These are phyloP conservation scores for Periophthalmodon schlosseri DNA, from an alignment of 2,113 vertebrate genomes.

Conservation along the genomic window DNA sequence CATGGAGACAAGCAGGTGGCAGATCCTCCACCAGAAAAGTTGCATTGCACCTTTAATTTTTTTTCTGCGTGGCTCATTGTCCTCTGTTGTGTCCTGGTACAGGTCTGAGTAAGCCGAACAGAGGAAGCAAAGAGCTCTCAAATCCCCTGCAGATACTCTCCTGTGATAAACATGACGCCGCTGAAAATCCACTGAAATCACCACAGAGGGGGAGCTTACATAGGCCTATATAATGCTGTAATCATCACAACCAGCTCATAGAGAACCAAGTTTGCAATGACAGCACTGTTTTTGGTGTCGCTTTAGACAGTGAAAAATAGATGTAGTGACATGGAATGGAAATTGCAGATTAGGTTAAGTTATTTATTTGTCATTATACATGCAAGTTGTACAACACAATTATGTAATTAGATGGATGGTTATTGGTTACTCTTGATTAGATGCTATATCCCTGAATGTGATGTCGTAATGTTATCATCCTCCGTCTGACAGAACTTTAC, in stretches of 20 bases:
- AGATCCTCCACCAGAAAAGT: neutral
- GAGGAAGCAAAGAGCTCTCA: neutral
- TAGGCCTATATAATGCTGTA: conserved; percentile 14
- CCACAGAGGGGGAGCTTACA: conserved; percentile 6
- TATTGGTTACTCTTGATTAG: neutral
- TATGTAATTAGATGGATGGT: neutral
- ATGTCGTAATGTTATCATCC: too few species aligned
- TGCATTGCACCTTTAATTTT: neutral
- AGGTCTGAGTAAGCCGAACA: conserved; percentile 10
- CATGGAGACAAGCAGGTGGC: neutral
- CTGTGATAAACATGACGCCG: conserved; percentile 12
- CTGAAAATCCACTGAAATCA: conserved; percentile 4
- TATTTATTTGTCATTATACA: too few species aligned
- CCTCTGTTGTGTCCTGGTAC: neutral
- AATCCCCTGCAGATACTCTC: neutral
- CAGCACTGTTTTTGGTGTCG: neutral
- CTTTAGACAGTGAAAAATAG: neutral
- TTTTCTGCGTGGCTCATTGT: neutral
- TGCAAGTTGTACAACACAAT: too few species aligned
- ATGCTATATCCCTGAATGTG: too few species aligned
- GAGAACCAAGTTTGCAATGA: neutral
- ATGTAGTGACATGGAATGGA: neutral
- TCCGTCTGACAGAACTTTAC: too few species aligned
- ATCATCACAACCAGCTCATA: conserved; percentile 18
- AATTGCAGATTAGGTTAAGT: neutral